Conservation (phyloP, 2,888 invertebrate genomes). For the Pseudeuparius sepicola region DNA sequence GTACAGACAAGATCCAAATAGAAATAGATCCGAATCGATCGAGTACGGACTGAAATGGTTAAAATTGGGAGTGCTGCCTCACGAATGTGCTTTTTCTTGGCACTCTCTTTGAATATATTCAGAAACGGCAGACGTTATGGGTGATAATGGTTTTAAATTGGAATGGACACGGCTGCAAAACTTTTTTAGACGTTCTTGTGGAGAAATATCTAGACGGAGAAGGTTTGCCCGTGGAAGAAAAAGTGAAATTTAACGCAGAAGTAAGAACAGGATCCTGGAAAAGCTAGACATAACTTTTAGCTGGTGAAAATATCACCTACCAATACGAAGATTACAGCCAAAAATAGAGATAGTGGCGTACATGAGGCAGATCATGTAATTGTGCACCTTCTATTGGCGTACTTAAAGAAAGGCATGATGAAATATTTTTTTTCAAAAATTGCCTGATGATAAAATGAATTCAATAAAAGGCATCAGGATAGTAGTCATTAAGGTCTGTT, state of each 20-base stretch:
- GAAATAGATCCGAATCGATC: too few species aligned
- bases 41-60: too few species aligned
- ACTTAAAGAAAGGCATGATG: too few species aligned
- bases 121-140: too few species aligned
- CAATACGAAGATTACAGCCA: constrained; percentile 30
- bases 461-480: constrained; percentile 25
- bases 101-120: too few species aligned
- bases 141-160: constrained; percentile 58
- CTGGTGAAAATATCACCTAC: too few species aligned
- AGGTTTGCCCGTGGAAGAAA: constrained; percentile 26
- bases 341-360: constrained; percentile 40
- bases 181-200: constrained; percentile 53
- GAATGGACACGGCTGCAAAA: constrained; percentile 59
- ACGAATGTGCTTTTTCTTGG: too few species aligned
- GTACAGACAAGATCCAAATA: too few species aligned
- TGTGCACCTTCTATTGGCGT: constrained; percentile 40
- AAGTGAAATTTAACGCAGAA: constrained; percentile 25
- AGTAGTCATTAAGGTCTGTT: constrained; percentile 23
- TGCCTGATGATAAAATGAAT: constrained; percentile 22
- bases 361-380: constrained; percentile 51
- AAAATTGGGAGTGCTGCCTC: too few species aligned
- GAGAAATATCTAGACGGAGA: constrained; percentile 26
- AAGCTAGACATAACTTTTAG: too few species aligned
- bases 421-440: constrained; percentile 25
- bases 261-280: too few species aligned